phyloP scores from a whole-genome alignment of 2,888 invertebrate genomes.

The Melinaea marsaeus region DNA sequence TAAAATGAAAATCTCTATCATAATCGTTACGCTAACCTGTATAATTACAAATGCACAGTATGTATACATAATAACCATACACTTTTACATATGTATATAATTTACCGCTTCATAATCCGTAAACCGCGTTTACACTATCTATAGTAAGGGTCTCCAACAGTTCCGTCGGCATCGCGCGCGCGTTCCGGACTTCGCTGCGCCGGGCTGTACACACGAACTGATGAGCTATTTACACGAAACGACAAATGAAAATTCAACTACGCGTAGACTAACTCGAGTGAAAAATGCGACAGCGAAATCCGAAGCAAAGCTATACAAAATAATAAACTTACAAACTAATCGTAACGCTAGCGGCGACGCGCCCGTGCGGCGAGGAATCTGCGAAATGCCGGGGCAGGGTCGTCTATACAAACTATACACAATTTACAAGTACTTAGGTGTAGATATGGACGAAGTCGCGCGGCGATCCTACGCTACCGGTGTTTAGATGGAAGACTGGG shows the following conservation, averaged over 20 bases:
- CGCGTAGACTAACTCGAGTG: slow-evolving; percentile 48
- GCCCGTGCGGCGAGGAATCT: slow-evolving; percentile 37
- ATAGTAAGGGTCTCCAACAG: slow-evolving; percentile 33
- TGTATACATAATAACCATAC: slow-evolving; percentile 67
- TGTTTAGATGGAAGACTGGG: slow-evolving; percentile 61
- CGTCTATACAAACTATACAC: slow-evolving; percentile 42
- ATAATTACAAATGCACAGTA: slow-evolving; percentile 76
- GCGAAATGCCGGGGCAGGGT: slow-evolving; percentile 38
- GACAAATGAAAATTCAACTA: slow-evolving; percentile 46
- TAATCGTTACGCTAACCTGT: slow-evolving; percentile 69
- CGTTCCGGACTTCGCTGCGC: slow-evolving; percentile 25
- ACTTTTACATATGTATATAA: slow-evolving; percentile 70
- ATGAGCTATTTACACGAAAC: slow-evolving; percentile 39
- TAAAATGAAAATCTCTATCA: slow-evolving; percentile 64
- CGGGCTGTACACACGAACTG: slow-evolving; percentile 20
- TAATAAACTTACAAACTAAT: slow-evolving; percentile 31
- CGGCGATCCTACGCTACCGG: slow-evolving; percentile 39
- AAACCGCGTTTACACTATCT: slow-evolving; percentile 48
- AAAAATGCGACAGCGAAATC: slow-evolving; percentile 44
- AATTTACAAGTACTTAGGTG: slow-evolving; percentile 58
- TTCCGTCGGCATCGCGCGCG: slow-evolving; percentile 12
- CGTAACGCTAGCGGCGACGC: slow-evolving; percentile 14
- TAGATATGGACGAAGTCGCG: slow-evolving; percentile 61
- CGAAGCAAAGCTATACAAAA: slow-evolving; percentile 45
- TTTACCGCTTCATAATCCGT: slow-evolving; percentile 42